Conservation (phyloP, 2,888 invertebrate genomes). For the Notodonta ziczac region DNA sequence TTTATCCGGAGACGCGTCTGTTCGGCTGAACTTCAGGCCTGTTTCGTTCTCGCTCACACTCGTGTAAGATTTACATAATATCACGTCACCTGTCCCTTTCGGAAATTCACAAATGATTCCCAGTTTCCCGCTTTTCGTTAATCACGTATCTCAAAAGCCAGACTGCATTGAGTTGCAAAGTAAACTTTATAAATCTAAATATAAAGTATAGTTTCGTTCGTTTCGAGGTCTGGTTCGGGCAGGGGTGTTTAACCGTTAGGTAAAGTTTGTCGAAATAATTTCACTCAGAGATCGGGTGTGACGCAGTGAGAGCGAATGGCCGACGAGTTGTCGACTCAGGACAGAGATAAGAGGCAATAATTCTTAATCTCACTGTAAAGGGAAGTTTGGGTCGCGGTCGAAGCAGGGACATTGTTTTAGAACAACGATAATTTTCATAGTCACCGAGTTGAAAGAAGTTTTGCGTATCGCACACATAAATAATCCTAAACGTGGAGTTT, state of each 20-base stretch:
- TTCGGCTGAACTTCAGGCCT: constrained; percentile 61
- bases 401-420: constrained; percentile 56
- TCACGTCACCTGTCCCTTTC: constrained; percentile 79
- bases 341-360: constrained; percentile 76
- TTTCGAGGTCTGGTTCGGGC: constrained; percentile 26
- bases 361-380: constrained; percentile 68
- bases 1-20: constrained; percentile 66
- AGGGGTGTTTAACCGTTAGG: constrained; percentile 66
- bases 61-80: constrained; percentile 70
- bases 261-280: constrained; percentile 80
- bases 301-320: constrained; percentile 62
- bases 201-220: constrained; percentile 49
- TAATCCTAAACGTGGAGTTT: constrained; percentile 27
- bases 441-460: constrained; percentile 52
- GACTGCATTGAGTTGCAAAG: constrained; percentile 31
- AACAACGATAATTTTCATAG: constrained; percentile 63
- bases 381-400: constrained; percentile 50
- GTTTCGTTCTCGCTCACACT: constrained; percentile 61
- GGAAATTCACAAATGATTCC: constrained; percentile 80
- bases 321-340: constrained; percentile 73
- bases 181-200: constrained; percentile 40
- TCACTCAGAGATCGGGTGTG: constrained; percentile 70
- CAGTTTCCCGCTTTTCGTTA: constrained; percentile 80
- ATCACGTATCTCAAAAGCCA: constrained; percentile 72
- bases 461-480: constrained; percentile 39